These are phyloP conservation scores for Drosophila meridiana DNA, from an alignment of 2,888 invertebrate species.

Conservation along the genomic window DNA sequence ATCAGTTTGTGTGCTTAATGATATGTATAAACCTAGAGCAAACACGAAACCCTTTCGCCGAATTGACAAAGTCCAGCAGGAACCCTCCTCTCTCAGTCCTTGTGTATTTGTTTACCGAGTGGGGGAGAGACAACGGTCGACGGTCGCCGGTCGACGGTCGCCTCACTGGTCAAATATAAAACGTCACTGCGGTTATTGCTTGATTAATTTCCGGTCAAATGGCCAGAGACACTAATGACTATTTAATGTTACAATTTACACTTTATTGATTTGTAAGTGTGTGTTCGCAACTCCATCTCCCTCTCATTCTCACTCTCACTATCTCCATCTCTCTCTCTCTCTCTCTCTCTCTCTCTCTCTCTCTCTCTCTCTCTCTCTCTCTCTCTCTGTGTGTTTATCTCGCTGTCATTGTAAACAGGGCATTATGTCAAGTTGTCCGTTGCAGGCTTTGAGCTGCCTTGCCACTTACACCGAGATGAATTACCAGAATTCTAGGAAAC, in stretches of 20 bases:
- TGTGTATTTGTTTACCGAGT: slow-evolving; percentile 6
- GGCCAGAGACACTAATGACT: slow-evolving; percentile 77
- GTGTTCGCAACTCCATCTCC: slow-evolving; percentile 10
- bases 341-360: slow-evolving; percentile 7
- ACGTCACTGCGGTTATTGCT: slow-evolving; percentile 76
- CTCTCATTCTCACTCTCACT: neutral
- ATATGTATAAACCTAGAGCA: slow-evolving; percentile 69
- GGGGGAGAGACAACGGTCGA: slow-evolving; percentile 31
- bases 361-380: slow-evolving; percentile 22
- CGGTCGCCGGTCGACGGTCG: neutral
- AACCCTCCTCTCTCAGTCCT: neutral
- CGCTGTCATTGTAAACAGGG: slow-evolving; percentile 52
- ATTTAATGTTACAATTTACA: slow-evolving; percentile 82
- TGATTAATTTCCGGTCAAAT: slow-evolving; percentile 82
- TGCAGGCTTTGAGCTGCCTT: slow-evolving; percentile 39
- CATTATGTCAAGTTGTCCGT: slow-evolving; percentile 68
- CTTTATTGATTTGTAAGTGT: slow-evolving; percentile 72
- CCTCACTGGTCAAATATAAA: slow-evolving; percentile 74
- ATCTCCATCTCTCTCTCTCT: neutral
- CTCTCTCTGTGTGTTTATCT: slow-evolving; percentile 10
- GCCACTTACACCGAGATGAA: slow-evolving; percentile 26
- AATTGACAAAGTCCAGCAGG: neutral
- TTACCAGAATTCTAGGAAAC: slow-evolving; percentile 1
- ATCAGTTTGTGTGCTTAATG: slow-evolving; percentile 73
- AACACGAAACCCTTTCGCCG: slow-evolving; percentile 70